Conservation (phyloP, 2,113 vertebrate genomes). For the Callospermophilus lateralis region DNA sequence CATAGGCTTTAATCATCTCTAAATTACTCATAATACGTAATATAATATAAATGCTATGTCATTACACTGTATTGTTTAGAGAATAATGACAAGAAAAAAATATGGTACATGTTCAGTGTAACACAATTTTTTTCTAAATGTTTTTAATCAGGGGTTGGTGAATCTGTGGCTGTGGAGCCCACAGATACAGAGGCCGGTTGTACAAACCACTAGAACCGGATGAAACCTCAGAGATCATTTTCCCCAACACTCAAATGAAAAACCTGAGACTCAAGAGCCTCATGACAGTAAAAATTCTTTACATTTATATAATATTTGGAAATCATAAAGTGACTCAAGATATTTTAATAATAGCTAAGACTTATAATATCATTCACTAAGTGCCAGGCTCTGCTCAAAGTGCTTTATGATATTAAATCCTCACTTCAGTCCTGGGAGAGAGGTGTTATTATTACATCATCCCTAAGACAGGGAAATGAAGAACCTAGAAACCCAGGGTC, state of each 20-base stretch:
- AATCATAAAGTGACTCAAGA: slow-evolving; percentile 28
- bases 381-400: neutral
- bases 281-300: neutral
- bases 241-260: neutral
- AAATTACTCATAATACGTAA: neutral
- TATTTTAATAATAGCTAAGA: neutral
- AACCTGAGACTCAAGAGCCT: neutral
- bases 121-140: neutral
- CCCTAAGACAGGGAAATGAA: neutral
- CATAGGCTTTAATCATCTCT: neutral
- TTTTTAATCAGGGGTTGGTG: neutral
- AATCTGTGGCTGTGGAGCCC: neutral
- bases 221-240: neutral
- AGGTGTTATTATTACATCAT: neutral
- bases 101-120: neutral
- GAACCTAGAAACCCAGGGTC: neutral
- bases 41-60: neutral
- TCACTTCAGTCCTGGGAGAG: neutral
- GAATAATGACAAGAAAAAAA: neutral
- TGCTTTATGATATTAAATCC: neutral
- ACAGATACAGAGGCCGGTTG: no score
- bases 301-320: neutral
- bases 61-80: neutral
- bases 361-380: neutral
- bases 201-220: neutral